These are phyloP conservation scores for Prunella himalayana DNA, from an alignment of 2,113 vertebrate genomes.

Conservation along the genomic window DNA sequence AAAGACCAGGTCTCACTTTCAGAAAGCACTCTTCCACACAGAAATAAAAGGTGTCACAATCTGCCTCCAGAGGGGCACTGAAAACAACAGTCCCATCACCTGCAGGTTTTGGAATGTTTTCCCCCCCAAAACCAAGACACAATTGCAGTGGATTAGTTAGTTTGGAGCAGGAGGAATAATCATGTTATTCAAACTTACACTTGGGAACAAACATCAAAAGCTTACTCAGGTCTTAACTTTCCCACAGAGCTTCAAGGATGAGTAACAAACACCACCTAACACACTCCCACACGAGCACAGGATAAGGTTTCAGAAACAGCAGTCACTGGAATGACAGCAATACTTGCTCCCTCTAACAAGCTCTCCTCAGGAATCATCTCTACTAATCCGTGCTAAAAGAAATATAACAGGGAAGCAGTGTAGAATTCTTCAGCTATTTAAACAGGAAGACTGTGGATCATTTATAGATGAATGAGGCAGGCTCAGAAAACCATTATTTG, in stretches of 20 bases:
- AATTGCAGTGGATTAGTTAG: not conserved
- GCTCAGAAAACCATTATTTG: not conserved
- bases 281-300: not conserved
- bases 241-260: conserved; percentile 5
- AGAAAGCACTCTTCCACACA: not conserved
- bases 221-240: conserved; percentile 6
- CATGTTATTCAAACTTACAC: not conserved
- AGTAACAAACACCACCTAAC: conserved; percentile 2
- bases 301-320: not conserved
- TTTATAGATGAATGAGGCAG: not conserved
- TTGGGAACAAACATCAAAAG: conserved; percentile 6
- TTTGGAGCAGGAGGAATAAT: not conserved
- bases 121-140: not conserved
- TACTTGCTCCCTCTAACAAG: not conserved
- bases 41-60: not conserved
- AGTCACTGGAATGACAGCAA: not conserved
- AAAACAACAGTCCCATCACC: not conserved
- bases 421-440: not conserved
- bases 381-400: not conserved
- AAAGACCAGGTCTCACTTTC: not conserved
- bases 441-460: not conserved
- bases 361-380: not conserved
- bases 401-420: not conserved
- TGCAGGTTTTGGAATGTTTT: not conserved
- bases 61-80: not conserved